A percentile compares a stretch with the other conserved stretches of the same genome.
Evolutionary conservation across 2,113 vertebrate genomes (phyloP).

Genomic region (Apeltes quadracus): DNA sequence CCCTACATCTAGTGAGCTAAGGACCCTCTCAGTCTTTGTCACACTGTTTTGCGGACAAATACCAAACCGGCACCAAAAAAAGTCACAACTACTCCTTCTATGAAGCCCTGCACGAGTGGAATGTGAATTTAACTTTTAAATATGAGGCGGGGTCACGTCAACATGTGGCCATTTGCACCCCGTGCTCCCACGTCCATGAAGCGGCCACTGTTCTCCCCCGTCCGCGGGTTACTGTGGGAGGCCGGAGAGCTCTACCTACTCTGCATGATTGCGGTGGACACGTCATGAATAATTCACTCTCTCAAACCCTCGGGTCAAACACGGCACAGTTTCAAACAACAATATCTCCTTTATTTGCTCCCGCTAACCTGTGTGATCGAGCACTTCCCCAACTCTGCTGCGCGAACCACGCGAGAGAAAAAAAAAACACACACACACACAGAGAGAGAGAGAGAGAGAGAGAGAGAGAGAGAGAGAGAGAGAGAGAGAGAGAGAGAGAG

Average conservation of each 20-base stretch:
- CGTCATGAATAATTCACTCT: constrained; percentile 42
- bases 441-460: no score
- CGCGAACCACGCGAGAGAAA: no score
- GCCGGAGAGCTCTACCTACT: constrained; percentile 24
- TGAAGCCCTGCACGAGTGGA: neutral
- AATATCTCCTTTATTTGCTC: constrained; percentile 29
- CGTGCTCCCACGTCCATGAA: neutral
- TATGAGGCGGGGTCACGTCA: neutral
- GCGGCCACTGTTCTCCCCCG: neutral
- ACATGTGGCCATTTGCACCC: constrained; percentile 2
- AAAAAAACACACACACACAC: no score
- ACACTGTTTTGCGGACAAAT: neutral
- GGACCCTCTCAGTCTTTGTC: neutral
- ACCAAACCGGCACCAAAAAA: neutral
- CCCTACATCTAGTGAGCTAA: neutral
- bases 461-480: no score
- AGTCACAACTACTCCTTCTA: neutral
- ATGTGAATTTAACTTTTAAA: constrained; percentile 16
- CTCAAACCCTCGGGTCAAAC: constrained; percentile 6
- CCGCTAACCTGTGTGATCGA: constrained; percentile 41
- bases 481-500: no score
- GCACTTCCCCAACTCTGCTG: no score
- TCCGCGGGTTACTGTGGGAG: neutral
- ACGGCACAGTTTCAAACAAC: constrained; percentile 13
- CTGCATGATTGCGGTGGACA: constrained; percentile 43